Evolutionary conservation across 2,113 vertebrate species (phyloP).

Genomic region (Sebastes schlegelii): DNA sequence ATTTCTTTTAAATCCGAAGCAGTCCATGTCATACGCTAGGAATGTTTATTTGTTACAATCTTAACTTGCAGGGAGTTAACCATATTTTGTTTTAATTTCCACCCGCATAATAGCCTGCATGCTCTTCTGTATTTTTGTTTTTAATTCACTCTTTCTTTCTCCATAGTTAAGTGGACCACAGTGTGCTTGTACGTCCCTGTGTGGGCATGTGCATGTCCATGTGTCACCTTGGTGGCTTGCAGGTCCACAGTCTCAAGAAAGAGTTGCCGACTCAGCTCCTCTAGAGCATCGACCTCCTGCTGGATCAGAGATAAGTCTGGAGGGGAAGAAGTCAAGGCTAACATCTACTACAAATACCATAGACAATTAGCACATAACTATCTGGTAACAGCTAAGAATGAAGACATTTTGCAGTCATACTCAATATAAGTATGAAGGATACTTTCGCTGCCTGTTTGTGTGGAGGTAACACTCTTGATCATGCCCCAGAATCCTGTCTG

Average conservation of each 20-base stretch:
- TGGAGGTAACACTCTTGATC: slow-evolving; percentile 98
- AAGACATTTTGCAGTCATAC: background rate
- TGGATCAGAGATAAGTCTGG: slow-evolving; percentile 95
- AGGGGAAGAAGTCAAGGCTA: slow-evolving; percentile 66
- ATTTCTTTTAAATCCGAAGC: background rate
- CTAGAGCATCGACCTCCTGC: slow-evolving; percentile 97
- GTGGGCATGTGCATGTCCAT: background rate
- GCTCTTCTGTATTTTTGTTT: background rate
- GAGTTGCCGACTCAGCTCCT: slow-evolving; percentile 97
- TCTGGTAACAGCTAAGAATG: background rate
- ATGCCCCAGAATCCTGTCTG: slow-evolving; percentile 97
- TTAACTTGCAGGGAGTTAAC: background rate
- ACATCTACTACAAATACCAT: background rate
- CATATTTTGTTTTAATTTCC: background rate
- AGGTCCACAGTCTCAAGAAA: slow-evolving; percentile 98
- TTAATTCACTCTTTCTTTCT: background rate
- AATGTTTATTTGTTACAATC: background rate
- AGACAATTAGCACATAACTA: background rate
- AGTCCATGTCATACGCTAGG: background rate
- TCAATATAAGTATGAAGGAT: slow-evolving; percentile 83
- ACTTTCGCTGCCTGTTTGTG: slow-evolving; percentile 94
- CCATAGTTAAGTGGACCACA: background rate
- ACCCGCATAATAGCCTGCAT: background rate
- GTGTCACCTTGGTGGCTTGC: slow-evolving; percentile 93
- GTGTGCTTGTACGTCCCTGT: background rate